Evolutionary conservation across 2,797 vertebrate genomes (phyloP).

Genomic region (Hylomyscus alleni): DNA sequence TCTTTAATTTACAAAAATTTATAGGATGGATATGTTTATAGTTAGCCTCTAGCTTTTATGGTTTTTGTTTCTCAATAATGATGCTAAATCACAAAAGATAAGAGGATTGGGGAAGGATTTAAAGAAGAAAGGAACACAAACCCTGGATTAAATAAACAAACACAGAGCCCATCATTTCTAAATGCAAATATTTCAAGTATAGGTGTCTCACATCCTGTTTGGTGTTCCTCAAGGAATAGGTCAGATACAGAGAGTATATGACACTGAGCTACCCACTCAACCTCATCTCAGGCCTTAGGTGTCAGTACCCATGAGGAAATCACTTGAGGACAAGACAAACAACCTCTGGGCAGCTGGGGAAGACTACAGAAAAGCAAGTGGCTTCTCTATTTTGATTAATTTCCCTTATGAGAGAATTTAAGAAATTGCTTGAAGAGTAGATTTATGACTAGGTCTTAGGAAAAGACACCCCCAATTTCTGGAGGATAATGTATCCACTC

Average conservation of each 20-base stretch:
- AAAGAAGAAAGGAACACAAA: slow-evolving; percentile 36
- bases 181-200: slow-evolving; percentile 64
- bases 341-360: slow-evolving; percentile 24
- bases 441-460: slow-evolving; percentile 40
- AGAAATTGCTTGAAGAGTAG: slow-evolving; percentile 17
- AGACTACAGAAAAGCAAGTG: slow-evolving; percentile 19
- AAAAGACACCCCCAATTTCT: slow-evolving; percentile 11
- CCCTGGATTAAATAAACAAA: background rate
- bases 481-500: background rate
- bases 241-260: slow-evolving; percentile 15
- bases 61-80: slow-evolving; percentile 80
- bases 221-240: background rate
- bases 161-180: slow-evolving; percentile 10
- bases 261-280: background rate
- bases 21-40: slow-evolving; percentile 45
- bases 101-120: background rate
- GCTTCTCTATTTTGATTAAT: slow-evolving; percentile 65
- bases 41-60: slow-evolving; percentile 74
- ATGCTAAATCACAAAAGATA: slow-evolving; percentile 75
- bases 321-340: slow-evolving; percentile 30
- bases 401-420: slow-evolving; percentile 20
- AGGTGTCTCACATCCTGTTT: slow-evolving; percentile 28
- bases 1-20: slow-evolving; percentile 20
- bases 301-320: background rate
- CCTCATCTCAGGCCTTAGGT: accelerated